Evolutionary conservation across 2,113 vertebrate species (phyloP).

Genomic region (Ursus arctos): DNA sequence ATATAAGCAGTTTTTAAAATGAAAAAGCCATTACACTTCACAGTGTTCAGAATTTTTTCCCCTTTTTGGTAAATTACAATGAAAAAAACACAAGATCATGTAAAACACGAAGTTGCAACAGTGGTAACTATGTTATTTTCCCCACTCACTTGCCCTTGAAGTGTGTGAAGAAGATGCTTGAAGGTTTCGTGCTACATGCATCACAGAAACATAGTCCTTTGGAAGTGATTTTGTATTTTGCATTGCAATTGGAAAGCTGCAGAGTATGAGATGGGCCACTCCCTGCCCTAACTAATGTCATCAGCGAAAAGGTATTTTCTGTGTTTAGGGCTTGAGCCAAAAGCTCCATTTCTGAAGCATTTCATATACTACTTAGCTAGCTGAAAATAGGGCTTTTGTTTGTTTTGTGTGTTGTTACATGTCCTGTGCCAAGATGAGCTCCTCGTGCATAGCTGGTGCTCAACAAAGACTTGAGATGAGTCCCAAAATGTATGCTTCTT

Average conservation of each 20-base stretch:
- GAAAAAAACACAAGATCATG: not conserved
- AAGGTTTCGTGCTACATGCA: not conserved
- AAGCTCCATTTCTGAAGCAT: not conserved
- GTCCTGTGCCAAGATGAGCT: no score
- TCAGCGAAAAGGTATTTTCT: not conserved
- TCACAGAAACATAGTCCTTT: not conserved
- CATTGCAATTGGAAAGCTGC: not conserved
- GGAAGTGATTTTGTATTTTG: not conserved
- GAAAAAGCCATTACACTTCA: not conserved
- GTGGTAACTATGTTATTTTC: not conserved
- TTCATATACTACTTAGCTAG: rapidly evolving
- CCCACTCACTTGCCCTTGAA: no score
- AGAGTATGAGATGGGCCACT: not conserved
- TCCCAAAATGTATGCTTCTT: not conserved
- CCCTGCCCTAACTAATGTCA: not conserved
- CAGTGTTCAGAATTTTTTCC: not conserved
- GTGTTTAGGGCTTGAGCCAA: not conserved
- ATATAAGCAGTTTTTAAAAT: not conserved
- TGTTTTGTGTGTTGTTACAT: no score
- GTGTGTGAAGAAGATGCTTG: not conserved
- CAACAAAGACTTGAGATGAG: not conserved
- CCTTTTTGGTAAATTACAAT: not conserved
- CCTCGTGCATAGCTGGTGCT: not conserved
- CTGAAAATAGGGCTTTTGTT: not conserved
- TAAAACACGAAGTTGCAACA: not conserved